phyloP scores from a whole-genome alignment of 1,140 invertebrate genomes.

The Bacillus rossius region DNA sequence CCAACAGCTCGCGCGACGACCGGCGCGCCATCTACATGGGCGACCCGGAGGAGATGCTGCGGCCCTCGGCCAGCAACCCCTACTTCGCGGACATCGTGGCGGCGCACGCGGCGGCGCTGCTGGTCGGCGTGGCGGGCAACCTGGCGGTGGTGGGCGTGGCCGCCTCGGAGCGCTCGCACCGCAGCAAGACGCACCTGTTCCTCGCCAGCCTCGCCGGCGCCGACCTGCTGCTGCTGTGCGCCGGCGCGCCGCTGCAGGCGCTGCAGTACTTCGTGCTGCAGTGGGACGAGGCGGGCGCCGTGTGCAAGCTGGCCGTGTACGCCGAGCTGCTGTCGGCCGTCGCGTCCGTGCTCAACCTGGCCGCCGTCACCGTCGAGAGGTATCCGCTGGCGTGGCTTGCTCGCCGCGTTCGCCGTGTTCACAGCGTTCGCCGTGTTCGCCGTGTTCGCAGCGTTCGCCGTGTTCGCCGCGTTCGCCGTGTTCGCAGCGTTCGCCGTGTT shows the following conservation, averaged over 20 bases:
- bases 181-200: conserved; percentile 31
- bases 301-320: conserved; percentile 41
- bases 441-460: too few relatives aligned
- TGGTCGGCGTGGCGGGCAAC: conserved; percentile 34
- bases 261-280: conserved; percentile 39
- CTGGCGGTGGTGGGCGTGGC: conserved; percentile 29
- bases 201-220: conserved; percentile 39
- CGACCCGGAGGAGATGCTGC: conserved; percentile 39
- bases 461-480: too few relatives aligned
- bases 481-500: too few relatives aligned
- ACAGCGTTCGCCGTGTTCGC: too few relatives aligned
- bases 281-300: conserved; percentile 34
- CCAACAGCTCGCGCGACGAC: neutral
- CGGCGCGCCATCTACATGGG: conserved; percentile 21
- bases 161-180: conserved; percentile 28
- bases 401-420: neutral
- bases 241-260: conserved; percentile 42
- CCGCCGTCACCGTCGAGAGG: conserved; percentile 43
- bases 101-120: conserved; percentile 38
- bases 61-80: conserved; percentile 33
- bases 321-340: conserved; percentile 38
- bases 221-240: conserved; percentile 41
- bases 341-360: conserved; percentile 41
- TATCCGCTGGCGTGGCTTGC: conserved; percentile 16
- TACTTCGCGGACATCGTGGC: conserved; percentile 37